phyloP scores from a whole-genome alignment of 2,113 vertebrate species.

The Elgaria multicarinata region DNA sequence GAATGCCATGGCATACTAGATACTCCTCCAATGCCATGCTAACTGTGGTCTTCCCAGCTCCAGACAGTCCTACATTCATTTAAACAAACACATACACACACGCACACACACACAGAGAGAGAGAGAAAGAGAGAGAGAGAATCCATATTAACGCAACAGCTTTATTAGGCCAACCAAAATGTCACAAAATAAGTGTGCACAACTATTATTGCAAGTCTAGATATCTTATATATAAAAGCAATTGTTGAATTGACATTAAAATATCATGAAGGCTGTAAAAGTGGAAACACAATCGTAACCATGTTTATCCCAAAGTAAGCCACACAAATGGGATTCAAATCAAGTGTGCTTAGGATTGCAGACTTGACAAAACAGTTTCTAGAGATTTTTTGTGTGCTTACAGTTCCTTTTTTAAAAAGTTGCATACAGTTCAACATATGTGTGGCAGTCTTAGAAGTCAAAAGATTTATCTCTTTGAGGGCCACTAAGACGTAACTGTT shows the following conservation, averaged over 20 bases:
- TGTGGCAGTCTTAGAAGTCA: not conserved
- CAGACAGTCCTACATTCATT: constrained; percentile 85
- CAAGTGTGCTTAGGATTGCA: not conserved
- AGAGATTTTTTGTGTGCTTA: not conserved
- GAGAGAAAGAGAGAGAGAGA: too few species aligned
- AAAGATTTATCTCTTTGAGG: not conserved
- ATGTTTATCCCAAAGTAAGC: not conserved
- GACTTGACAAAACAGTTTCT: not conserved
- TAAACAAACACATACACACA: constrained; percentile 1
- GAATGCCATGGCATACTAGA: constrained; percentile 96
- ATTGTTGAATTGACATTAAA: not conserved
- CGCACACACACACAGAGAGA: too few species aligned
- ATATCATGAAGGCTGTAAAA: not conserved
- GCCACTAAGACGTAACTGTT: not conserved
- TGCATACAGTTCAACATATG: not conserved
- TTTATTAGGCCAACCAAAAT: not conserved
- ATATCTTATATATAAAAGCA: not conserved
- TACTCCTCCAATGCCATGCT: constrained; percentile 99
- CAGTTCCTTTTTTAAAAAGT: not conserved
- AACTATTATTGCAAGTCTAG: not conserved
- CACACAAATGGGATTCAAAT: not conserved
- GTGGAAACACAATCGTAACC: not conserved
- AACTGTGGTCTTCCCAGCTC: constrained; percentile 97
- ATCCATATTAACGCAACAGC: not conserved
- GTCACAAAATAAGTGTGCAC: rapidly evolving